phyloP scores from a whole-genome alignment of 2,888 invertebrate species.

The Cataglyphis livida region DNA sequence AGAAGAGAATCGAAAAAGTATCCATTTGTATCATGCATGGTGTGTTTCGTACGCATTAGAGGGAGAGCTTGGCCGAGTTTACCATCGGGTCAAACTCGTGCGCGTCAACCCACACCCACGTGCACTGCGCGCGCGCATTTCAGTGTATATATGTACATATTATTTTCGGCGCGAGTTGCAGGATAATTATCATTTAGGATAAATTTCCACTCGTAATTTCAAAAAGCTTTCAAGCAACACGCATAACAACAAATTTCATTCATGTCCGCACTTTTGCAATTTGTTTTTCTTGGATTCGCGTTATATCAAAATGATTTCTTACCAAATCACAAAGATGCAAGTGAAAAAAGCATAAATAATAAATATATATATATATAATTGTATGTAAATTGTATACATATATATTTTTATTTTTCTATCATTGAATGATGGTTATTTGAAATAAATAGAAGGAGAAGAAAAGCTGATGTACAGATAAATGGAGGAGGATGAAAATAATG shows the following conservation, averaged over 20 bases:
- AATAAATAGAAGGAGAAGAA: neutral
- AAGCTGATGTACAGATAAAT: neutral
- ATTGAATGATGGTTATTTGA: neutral
- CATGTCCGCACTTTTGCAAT: slow-evolving; percentile 67
- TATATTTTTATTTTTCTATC: neutral
- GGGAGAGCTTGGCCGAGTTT: slow-evolving; percentile 68
- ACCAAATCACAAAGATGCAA: neutral
- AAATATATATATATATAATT: too few relatives aligned
- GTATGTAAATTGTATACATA: too few relatives aligned
- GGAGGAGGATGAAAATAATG: neutral
- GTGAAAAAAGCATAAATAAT: neutral
- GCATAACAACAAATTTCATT: slow-evolving; percentile 24
- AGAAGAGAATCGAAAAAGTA: slow-evolving; percentile 23
- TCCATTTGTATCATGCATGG: slow-evolving; percentile 57
- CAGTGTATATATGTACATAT: slow-evolving; percentile 24
- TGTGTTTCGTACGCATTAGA: slow-evolving; percentile 42
- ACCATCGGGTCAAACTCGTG: slow-evolving; percentile 67
- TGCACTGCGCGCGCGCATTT: slow-evolving; percentile 45
- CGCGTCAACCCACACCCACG: slow-evolving; percentile 56
- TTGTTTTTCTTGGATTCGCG: slow-evolving; percentile 67
- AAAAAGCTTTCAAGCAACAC: neutral
- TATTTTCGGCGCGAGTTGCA: slow-evolving; percentile 63
- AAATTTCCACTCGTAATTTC: neutral
- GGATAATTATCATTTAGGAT: neutral
- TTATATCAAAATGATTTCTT: neutral